Evolutionary conservation across 2,797 vertebrate species (phyloP), one percentile per base, ranked within the genome.

Genomic region (Sebastes hubbsi): DNA sequence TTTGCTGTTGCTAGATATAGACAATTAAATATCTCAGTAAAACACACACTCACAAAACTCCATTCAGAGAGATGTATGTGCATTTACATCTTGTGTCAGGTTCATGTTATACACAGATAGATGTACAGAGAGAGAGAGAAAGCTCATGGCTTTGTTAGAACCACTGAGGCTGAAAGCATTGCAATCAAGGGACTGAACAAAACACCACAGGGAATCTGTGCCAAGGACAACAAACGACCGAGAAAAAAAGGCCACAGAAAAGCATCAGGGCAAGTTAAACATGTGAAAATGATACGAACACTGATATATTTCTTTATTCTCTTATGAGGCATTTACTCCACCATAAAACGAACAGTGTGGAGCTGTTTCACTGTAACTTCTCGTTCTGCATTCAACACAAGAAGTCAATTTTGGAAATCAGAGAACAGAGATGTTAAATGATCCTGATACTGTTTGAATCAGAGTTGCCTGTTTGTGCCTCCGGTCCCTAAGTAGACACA

Each of bases 131-230:
- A 24, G 10, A 60, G 2, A 22, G 24, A 36, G 52, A 65, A 30
- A 5, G 16, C 55, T 65, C 13, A 74, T 10, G 56, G 30, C 13
- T 69, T 81, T 69, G 52, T 59, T 29, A 14, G 18, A 30, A 20
- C 29, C 22, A 74, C 68, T 82, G 38, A 72, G 54, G 16, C 36
- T 66, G 27, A 58, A 66, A 68, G 34, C n/a, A 27, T 86, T 87
- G 82, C 29, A 84, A 63, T 80, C 20, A 77, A 64, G 16, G 2
- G n/a, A 52, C 0, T 78, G 20, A 82, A 22, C 49, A 38, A 56
- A 77, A 71, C 22, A 25, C 42, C 18, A 27, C 72, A 72, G 61
- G 63, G 49, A 75, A 34, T 59, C 65, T 30, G n/a, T 3, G 18
- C 20, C 16, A 58, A 60, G 63, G 22, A 69, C 24, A 63, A 14